These are phyloP conservation scores for Rattus rattus DNA, from an alignment of 2,113 vertebrate genomes.

Conservation along the genomic window DNA sequence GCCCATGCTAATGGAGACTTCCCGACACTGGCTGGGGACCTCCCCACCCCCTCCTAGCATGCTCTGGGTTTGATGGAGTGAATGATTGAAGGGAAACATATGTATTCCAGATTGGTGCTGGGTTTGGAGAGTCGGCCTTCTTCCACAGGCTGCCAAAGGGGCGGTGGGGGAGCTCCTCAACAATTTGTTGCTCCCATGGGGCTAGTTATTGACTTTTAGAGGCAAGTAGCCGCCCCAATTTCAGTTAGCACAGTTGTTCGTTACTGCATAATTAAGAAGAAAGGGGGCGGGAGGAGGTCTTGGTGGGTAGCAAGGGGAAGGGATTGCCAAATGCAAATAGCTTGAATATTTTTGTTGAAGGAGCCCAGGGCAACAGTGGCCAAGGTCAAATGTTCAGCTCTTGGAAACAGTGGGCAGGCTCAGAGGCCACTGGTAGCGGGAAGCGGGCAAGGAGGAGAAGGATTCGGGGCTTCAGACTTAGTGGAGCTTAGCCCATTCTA, in stretches of 20 bases:
- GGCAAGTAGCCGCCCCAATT: slow-evolving; percentile 86
- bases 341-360: slow-evolving; percentile 81
- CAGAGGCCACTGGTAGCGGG: background rate
- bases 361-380: slow-evolving; percentile 58
- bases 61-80: slow-evolving; percentile 84
- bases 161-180: slow-evolving; percentile 62
- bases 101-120: slow-evolving; percentile 89
- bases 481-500: slow-evolving; percentile 15
- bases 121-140: slow-evolving; percentile 81
- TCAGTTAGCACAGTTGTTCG: slow-evolving; percentile 85
- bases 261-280: slow-evolving; percentile 83
- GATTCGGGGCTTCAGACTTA: background rate
- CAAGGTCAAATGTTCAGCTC: slow-evolving; percentile 84
- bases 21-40: slow-evolving; percentile 75
- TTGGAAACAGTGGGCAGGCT: slow-evolving; percentile 19
- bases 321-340: slow-evolving; percentile 80
- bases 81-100: slow-evolving; percentile 88
- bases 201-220: slow-evolving; percentile 89
- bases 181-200: slow-evolving; percentile 85
- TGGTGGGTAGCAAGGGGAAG: slow-evolving; percentile 46
- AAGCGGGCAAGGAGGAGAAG: rapidly evolving
- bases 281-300: slow-evolving; percentile 9
- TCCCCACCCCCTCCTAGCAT: slow-evolving; percentile 75
- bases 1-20: slow-evolving; percentile 84
- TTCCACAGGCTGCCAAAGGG: slow-evolving; percentile 83